Evolutionary conservation across 2,888 invertebrate species (phyloP).

Genomic region (Coenonympha glycerion): DNA sequence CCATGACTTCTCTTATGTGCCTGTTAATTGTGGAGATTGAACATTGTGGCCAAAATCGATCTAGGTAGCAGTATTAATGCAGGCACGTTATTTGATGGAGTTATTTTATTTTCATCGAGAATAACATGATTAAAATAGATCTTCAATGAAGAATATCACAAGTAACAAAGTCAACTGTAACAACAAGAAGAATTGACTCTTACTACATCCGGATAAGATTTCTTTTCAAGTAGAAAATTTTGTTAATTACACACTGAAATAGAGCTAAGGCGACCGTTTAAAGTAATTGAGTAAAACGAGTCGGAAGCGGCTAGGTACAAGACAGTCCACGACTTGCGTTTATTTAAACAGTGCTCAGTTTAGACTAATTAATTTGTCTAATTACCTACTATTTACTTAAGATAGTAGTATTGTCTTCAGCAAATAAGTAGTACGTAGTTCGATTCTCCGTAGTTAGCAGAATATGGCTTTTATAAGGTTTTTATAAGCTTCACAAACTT

Average conservation of each 20-base stretch:
- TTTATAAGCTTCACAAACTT: too few species aligned
- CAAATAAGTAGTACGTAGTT: too few species aligned
- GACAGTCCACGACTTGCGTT: neutral
- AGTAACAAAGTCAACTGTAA: neutral
- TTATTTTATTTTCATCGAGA: too few species aligned
- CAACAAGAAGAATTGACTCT: neutral
- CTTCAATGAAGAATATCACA: neutral
- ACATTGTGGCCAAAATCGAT: too few species aligned
- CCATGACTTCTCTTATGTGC: too few species aligned
- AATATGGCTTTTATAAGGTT: too few species aligned
- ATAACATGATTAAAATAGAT: neutral
- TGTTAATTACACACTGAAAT: neutral
- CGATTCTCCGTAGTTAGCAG: too few species aligned
- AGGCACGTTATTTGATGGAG: too few species aligned
- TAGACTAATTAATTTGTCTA: conserved; percentile 11
- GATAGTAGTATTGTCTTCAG: too few species aligned
- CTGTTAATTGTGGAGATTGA: too few species aligned
- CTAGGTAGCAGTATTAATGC: too few species aligned
- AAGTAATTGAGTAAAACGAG: conserved; percentile 13
- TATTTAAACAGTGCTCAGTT: conserved; percentile 5
- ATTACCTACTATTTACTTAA: neutral
- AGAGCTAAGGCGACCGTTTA: conserved; percentile 1
- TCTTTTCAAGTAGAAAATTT: neutral
- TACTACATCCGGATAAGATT: neutral
- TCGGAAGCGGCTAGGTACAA: conserved; percentile 5